Evolutionary conservation across 2,888 invertebrate species (phyloP).

Genomic region (Athripsodes cinereus): DNA sequence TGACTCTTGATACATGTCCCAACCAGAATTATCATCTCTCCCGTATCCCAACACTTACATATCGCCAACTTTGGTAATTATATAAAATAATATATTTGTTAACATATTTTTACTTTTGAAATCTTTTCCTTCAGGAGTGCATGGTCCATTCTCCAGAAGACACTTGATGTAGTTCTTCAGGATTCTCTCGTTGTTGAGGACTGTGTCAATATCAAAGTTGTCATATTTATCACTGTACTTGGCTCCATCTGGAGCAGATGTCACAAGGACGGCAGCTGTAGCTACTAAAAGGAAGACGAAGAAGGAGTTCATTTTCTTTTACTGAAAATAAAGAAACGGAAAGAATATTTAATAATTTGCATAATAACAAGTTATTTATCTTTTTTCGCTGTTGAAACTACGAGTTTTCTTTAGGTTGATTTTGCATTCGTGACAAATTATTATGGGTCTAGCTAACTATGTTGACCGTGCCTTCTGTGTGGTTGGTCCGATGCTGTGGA

Average conservation of each 20-base stretch:
- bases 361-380: too few relatives aligned
- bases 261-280: constrained; percentile 3
- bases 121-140: constrained; percentile 54
- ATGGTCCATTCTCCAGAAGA: constrained; percentile 53
- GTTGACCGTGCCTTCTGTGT: too few relatives aligned
- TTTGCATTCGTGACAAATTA: too few relatives aligned
- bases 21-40: too few relatives aligned
- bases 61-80: neutral
- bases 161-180: constrained; percentile 57
- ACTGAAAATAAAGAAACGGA: neutral
- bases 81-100: too few relatives aligned
- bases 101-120: constrained; percentile 51
- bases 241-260: neutral
- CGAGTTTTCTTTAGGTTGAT: too few relatives aligned
- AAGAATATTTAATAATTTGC: too few relatives aligned
- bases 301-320: constrained; percentile 9
- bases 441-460: too few relatives aligned
- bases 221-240: constrained; percentile 31
- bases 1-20: too few relatives aligned
- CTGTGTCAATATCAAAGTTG: constrained; percentile 52
- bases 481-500: too few relatives aligned
- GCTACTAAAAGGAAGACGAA: constrained; percentile 9
- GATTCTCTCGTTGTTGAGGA: constrained; percentile 50
- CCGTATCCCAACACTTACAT: too few relatives aligned
- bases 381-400: too few relatives aligned